Base-by-base conservation (phyloP, 2,888 invertebrate genomes). In the Parnassius glacialis region DNA sequence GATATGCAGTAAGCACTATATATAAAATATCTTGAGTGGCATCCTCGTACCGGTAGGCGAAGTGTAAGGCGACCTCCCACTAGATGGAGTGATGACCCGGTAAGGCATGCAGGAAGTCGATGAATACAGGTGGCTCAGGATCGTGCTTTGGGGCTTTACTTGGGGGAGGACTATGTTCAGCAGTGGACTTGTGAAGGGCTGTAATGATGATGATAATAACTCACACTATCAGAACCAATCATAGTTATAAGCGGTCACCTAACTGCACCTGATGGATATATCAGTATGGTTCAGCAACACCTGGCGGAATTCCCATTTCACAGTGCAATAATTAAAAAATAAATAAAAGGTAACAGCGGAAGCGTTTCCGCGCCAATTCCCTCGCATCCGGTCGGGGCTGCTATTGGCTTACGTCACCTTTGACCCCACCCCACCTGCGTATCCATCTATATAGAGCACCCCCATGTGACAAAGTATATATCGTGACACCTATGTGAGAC, bases 331-430 rank as follows among this genome's bases (percentile, higher is more conserved):
- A 85, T 87, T 87, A 80, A 84, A 86, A 85, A 76, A 74, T 54
- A 68, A 76, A 79, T 81, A 73, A 74, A 60, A 66, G 72, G 79
- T 81, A 81, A 74, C 74, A 58, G 78, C 83, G 90, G 90, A 90
- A 82, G 81, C 80, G 65, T 79, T 84, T 79, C 80, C 83, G 83
- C 79, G 75, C 78, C 68, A 74, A 59, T 81, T 74, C 80, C 74
- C 74, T 70, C 71, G 72, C 75, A 84, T 87, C 87, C 88, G 85
- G 80, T 74, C 64, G 64, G 51, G 58, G 58, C 67, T 68, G 75
- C 81, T 73, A 89, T 89, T 90, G 90, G 89, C 72, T 76, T 74
- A 69, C 59, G 65, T 80, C 81, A 89, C 90, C 90, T 89, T 83
- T 90, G 88, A 90, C 84, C 89, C 87, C 81, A 76, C 87, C 78